These are phyloP conservation scores for Salmo trutta DNA, from an alignment of 2,797 vertebrate species.

Conservation along the genomic window DNA sequence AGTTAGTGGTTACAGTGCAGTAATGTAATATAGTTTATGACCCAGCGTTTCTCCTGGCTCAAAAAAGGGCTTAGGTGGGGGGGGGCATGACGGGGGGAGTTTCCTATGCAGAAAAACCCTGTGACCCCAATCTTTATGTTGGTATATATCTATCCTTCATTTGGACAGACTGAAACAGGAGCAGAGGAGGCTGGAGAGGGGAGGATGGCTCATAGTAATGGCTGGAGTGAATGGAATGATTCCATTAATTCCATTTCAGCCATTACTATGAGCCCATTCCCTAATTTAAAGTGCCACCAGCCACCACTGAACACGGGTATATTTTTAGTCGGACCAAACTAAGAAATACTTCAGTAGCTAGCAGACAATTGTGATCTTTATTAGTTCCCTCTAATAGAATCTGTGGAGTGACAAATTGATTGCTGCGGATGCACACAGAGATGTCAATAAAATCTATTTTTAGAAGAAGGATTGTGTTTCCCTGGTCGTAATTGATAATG, in stretches of 20 bases:
- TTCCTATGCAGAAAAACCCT: no score
- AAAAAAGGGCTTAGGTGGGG: no score
- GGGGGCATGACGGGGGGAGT: no score
- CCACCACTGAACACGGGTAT: background rate
- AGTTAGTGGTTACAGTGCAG: background rate
- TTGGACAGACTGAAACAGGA: no score
- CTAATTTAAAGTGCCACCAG: background rate
- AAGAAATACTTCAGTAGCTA: background rate
- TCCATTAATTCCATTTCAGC: background rate
- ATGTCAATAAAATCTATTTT: conserved; percentile 43
- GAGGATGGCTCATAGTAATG: background rate
- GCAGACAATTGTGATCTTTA: conserved; percentile 17
- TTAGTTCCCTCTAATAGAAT: background rate
- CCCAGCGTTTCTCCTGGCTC: no score
- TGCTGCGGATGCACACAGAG: conserved; percentile 15
- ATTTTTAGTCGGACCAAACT: background rate
- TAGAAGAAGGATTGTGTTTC: conserved; percentile 32
- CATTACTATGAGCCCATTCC: background rate
- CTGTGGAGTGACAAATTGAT: conserved; percentile 36
- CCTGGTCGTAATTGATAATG: conserved; percentile 28
- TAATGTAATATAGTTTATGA: background rate
- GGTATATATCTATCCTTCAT: no score
- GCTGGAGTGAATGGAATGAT: background rate
- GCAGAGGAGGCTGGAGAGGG: no score
- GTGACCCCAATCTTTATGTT: no score